These are phyloP conservation scores for Ctenomys sociabilis DNA, from an alignment of 2,113 vertebrate species.

Conservation along the genomic window DNA sequence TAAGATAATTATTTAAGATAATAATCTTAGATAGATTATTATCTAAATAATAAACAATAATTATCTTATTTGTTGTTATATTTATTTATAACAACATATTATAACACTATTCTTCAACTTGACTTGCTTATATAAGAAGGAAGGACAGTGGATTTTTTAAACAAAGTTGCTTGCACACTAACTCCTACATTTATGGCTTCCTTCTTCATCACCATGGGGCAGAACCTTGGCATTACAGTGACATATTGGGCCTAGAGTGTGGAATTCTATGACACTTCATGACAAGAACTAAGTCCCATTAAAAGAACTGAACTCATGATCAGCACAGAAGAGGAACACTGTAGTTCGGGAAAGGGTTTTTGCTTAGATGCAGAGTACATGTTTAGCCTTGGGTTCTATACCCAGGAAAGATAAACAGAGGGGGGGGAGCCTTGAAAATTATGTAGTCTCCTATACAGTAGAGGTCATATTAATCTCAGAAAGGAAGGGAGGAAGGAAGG, in stretches of 20 bases:
- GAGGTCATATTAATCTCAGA: neutral
- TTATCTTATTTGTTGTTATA: too few species aligned
- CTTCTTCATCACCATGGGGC: neutral
- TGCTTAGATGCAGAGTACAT: neutral
- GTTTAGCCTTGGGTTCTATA: neutral
- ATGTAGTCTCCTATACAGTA: too few species aligned
- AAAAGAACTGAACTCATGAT: neutral
- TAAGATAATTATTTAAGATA: neutral
- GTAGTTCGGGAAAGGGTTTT: neutral
- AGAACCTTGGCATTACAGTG: neutral
- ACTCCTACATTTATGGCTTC: neutral
- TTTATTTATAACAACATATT: neutral
- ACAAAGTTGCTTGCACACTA: neutral
- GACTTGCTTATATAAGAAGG: neutral
- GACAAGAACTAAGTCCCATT: neutral
- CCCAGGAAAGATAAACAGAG: neutral
- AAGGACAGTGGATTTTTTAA: neutral
- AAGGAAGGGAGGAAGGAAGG: neutral
- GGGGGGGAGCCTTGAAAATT: too few species aligned
- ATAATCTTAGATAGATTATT: too few species aligned
- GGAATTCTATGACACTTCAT: constrained; percentile 26
- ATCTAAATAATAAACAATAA: too few species aligned
- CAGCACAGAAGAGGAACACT: neutral
- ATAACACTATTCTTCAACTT: neutral
- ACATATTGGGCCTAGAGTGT: neutral